Percentiles rank a stretch among this genome's conserved stretches.
Evolutionary conservation across 2,888 invertebrate species (phyloP).

Genomic region (Odiellus spinosus): DNA sequence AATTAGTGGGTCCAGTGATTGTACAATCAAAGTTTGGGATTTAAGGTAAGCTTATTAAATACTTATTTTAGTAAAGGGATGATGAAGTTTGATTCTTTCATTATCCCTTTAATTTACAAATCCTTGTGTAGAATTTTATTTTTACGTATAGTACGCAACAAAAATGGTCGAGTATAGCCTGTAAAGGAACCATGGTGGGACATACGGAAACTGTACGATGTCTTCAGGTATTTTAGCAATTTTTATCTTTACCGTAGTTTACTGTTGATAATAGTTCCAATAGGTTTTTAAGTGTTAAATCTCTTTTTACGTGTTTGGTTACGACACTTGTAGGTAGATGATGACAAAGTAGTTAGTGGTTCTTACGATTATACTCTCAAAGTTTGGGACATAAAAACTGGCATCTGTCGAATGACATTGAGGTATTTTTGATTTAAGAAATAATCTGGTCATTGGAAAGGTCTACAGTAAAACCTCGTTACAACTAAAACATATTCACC

Average conservation of each 20-base stretch:
- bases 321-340: slow-evolving; percentile 35
- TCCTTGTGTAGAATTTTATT: neutral
- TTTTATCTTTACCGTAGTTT: no score
- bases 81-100: neutral
- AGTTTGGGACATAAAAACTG: slow-evolving; percentile 27
- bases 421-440: slow-evolving; percentile 23
- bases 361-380: slow-evolving; percentile 68
- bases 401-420: slow-evolving; percentile 32
- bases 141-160: slow-evolving; percentile 27
- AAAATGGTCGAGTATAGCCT: slow-evolving; percentile 37
- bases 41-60: neutral
- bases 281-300: slow-evolving; percentile 1
- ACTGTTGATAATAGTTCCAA: neutral
- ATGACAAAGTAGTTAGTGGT: slow-evolving; percentile 29
- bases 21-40: slow-evolving; percentile 30
- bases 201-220: slow-evolving; percentile 36
- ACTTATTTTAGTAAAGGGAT: no score
- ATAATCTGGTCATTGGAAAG: no score
- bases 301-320: slow-evolving; percentile 27
- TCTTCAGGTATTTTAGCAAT: slow-evolving; percentile 34
- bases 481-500: no score
- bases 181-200: slow-evolving; percentile 38
- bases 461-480: no score
- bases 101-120: slow-evolving; percentile 2
- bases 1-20: slow-evolving; percentile 34